These are phyloP conservation scores for Catharus ustulatus DNA, from an alignment of 2,797 vertebrate genomes.

Conservation along the genomic window DNA sequence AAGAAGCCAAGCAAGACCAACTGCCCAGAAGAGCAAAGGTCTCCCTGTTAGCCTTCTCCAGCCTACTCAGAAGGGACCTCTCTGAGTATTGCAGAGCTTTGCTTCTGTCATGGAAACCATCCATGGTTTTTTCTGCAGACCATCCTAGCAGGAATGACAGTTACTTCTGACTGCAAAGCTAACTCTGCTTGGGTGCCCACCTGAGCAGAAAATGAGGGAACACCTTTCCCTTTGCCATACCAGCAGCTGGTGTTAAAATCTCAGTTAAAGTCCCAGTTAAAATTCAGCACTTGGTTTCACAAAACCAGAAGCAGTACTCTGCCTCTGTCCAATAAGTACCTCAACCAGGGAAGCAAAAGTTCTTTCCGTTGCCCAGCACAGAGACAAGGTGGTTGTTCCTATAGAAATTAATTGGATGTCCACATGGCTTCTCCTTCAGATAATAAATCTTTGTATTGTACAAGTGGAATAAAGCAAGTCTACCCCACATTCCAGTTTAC, in stretches of 20 bases:
- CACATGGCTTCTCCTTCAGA: background rate
- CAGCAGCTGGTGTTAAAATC: background rate
- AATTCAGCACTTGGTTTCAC: background rate
- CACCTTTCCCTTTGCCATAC: background rate
- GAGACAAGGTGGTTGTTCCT: background rate
- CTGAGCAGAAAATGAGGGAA: background rate
- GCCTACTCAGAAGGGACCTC: background rate
- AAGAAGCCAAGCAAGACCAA: too few relatives aligned
- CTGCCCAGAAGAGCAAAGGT: background rate
- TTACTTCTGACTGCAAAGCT: background rate
- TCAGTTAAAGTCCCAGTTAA: background rate
- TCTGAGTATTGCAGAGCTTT: background rate
- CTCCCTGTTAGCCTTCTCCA: background rate
- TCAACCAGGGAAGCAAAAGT: background rate
- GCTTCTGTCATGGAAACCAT: background rate
- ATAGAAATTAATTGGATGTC: background rate
- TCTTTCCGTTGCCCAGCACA: background rate
- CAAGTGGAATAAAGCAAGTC: background rate
- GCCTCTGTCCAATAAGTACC: background rate
- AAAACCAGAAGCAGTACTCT: background rate
- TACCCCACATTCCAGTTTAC: background rate
- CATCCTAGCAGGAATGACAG: background rate
- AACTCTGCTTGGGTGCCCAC: background rate
- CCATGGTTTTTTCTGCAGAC: accelerated
- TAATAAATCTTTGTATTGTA: background rate